A percentile compares a stretch with the other conserved stretches of the same genome.
Conservation (phyloP, 2,797 vertebrate genomes). For the Microctenopoma lineatum region DNA sequence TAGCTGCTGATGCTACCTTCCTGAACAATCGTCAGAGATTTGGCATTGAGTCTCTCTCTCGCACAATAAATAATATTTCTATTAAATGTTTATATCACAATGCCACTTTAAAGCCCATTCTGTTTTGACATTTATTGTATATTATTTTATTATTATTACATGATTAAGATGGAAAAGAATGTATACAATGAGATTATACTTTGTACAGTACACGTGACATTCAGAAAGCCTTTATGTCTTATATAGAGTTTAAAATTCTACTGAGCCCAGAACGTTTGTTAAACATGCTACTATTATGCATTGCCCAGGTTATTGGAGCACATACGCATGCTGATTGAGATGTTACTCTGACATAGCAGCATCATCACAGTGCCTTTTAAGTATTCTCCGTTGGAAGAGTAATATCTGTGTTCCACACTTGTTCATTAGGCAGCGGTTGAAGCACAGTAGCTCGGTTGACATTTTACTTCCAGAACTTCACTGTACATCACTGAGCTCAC, state of each 20-base stretch:
- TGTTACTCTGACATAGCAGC: neutral
- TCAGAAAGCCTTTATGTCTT: constrained; percentile 13
- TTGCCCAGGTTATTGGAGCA: constrained; percentile 26
- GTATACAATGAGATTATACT: constrained; percentile 27
- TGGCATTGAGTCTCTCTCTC: constrained; percentile 3
- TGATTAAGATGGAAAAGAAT: constrained; percentile 2
- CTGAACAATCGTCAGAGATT: constrained; percentile 37
- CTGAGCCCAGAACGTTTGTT: neutral
- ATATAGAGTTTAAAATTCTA: neutral
- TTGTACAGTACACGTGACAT: constrained; percentile 14
- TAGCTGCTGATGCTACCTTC: constrained; percentile 39
- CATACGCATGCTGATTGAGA: constrained; percentile 7
- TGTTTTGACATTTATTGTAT: neutral
- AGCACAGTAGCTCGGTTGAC: neutral
- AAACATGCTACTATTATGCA: constrained; percentile 21
- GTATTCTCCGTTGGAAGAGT: neutral
- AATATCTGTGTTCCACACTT: neutral
- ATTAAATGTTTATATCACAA: constrained; percentile 4
- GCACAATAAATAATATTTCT: constrained; percentile 1
- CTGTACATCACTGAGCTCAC: neutral
- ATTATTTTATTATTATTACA: too few species aligned
- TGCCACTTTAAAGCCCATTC: neutral
- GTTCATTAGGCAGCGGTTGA: neutral
- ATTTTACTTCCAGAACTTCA: neutral
- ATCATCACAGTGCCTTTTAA: constrained; percentile 57